Conservation (phyloP, 2,797 vertebrate genomes). For the Bufotes viridis region DNA sequence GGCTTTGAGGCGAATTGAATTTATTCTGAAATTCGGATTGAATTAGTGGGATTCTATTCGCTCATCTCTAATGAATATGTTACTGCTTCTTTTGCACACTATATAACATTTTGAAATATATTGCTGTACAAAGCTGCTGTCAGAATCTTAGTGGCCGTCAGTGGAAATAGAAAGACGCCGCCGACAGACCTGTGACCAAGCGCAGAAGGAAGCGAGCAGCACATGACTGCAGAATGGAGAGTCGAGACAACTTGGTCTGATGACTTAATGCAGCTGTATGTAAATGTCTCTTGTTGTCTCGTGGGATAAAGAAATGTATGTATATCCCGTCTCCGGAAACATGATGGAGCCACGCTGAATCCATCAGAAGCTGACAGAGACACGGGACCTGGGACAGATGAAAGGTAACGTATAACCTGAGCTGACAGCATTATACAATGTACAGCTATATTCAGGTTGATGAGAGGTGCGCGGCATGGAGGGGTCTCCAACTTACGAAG, state of each 20-base stretch:
- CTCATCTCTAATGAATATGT: too few relatives aligned
- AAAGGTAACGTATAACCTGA: slow-evolving; percentile 26
- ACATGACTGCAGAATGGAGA: too few relatives aligned
- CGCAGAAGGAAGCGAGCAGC: too few relatives aligned
- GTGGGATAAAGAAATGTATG: slow-evolving; percentile 21
- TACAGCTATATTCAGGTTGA: background rate
- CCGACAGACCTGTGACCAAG: too few relatives aligned
- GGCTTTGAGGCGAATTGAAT: too few relatives aligned
- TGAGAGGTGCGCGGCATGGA: background rate
- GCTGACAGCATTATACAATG: slow-evolving; percentile 47
- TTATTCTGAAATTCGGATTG: too few relatives aligned
- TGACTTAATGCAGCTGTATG: slow-evolving; percentile 40
- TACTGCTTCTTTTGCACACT: too few relatives aligned
- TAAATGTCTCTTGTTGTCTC: slow-evolving; percentile 33
- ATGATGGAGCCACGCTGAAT: slow-evolving; percentile 22
- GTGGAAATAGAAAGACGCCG: too few relatives aligned
- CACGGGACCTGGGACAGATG: background rate
- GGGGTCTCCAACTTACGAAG: background rate
- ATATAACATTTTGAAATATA: too few relatives aligned
- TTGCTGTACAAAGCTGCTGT: too few relatives aligned
- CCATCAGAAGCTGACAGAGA: slow-evolving; percentile 43
- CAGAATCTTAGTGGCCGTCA: too few relatives aligned
- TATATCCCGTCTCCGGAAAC: slow-evolving; percentile 29
- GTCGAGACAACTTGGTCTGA: slow-evolving; percentile 26
- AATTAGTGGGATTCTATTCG: too few relatives aligned